These are phyloP conservation scores for Ginglymostoma cirratum DNA, from an alignment of 2,113 vertebrate genomes.

Conservation along the genomic window DNA sequence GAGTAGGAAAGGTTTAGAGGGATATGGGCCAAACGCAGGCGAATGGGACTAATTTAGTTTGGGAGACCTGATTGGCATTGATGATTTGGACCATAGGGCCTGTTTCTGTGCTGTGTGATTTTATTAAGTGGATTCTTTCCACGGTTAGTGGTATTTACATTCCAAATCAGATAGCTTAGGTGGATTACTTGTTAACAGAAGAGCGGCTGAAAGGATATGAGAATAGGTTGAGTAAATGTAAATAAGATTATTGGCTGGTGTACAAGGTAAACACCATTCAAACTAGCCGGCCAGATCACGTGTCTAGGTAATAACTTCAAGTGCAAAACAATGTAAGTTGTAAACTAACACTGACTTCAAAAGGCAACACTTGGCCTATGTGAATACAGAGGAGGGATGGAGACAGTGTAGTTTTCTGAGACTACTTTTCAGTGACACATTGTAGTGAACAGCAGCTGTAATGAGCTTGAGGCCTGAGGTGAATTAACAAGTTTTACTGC, in stretches of 20 bases:
- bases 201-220: not conserved
- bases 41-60: too few relatives aligned
- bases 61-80: too few relatives aligned
- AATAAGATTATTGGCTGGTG: not conserved
- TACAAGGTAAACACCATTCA: not conserved
- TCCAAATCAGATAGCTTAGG: not conserved
- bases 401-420: not conserved
- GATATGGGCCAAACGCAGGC: too few relatives aligned
- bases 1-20: too few relatives aligned
- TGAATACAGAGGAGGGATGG: not conserved
- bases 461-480: slow-evolving; percentile 12
- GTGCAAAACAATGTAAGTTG: not conserved
- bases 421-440: not conserved
- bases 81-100: too few relatives aligned
- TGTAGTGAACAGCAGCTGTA: not conserved
- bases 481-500: not conserved
- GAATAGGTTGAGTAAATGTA: not conserved
- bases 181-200: not conserved
- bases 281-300: not conserved
- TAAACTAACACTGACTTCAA: not conserved
- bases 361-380: not conserved
- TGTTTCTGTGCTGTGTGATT: too few relatives aligned
- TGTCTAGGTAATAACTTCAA: not conserved
- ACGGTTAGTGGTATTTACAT: not conserved
- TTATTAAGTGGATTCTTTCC: not conserved